These are phyloP conservation scores for Hippocampus guttulatus DNA, from an alignment of 2,113 vertebrate species.

Conservation along the genomic window DNA sequence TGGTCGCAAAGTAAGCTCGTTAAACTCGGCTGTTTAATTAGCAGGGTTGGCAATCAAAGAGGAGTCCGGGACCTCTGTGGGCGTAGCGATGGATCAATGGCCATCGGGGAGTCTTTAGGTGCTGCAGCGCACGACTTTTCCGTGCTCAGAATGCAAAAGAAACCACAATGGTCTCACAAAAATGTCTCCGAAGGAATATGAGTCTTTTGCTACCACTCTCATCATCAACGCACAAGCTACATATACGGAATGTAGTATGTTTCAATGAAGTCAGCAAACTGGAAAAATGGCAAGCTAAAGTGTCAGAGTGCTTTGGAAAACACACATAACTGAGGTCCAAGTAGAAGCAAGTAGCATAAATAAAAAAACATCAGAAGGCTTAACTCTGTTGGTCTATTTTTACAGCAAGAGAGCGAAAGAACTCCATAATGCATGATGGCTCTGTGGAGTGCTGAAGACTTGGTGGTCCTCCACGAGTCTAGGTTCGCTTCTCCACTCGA, in stretches of 20 bases:
- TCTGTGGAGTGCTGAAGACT: constrained; percentile 51
- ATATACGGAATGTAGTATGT: not conserved
- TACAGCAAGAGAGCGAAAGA: constrained; percentile 51
- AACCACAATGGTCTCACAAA: not conserved
- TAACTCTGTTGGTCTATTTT: constrained; percentile 73
- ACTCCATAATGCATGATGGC: constrained; percentile 70
- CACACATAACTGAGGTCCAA: constrained; percentile 42
- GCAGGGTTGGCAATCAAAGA: constrained; percentile 49
- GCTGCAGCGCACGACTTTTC: constrained; percentile 26
- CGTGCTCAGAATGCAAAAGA: not conserved
- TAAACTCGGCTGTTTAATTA: constrained; percentile 65
- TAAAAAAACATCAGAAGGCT: constrained; percentile 51
- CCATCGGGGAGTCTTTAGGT: constrained; percentile 40
- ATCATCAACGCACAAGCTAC: not conserved
- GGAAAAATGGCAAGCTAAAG: not conserved
- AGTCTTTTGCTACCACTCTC: not conserved
- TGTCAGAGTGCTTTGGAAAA: not conserved
- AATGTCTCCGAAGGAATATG: not conserved
- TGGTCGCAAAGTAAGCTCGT: constrained; percentile 55
- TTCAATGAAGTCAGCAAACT: not conserved
- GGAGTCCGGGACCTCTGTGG: constrained; percentile 37
- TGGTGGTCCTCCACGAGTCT: not conserved
- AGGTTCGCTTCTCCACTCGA: not conserved
- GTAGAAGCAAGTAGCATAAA: constrained; percentile 55
- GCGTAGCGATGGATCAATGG: constrained; percentile 57